phyloP scores from a whole-genome alignment of 1,140 invertebrate genomes.

The Drosophila kepulauana region DNA sequence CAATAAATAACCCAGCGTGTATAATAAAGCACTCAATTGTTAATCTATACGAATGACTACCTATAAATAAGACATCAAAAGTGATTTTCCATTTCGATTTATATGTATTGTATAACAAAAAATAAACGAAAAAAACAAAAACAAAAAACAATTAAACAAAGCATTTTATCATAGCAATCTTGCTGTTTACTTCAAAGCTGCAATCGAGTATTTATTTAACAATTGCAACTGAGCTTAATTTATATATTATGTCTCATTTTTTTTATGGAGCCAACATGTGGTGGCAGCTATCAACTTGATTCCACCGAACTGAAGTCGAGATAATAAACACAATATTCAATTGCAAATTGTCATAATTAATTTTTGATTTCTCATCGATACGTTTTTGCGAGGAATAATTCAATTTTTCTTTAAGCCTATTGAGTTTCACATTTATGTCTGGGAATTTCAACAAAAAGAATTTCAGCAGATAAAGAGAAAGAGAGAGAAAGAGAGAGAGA shows the following conservation, averaged over 20 bases:
- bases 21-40: not conserved
- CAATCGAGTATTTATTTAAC: not conserved
- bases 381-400: not conserved
- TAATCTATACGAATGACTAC: not conserved
- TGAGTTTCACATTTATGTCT: not conserved
- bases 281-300: conserved; percentile 5
- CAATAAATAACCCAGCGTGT: not conserved
- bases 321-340: conserved; percentile 28
- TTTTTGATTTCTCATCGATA: not conserved
- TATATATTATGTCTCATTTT: conserved; percentile 12
- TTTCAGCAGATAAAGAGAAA: no score
- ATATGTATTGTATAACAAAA: not conserved
- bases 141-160: conserved; percentile 4
- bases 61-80: conserved; percentile 7
- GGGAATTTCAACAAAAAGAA: no score
- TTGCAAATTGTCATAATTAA: conserved; percentile 21
- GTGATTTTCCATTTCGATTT: not conserved
- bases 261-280: conserved; percentile 7
- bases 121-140: not conserved
- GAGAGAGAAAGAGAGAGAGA: no score
- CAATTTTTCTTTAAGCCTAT: not conserved
- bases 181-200: not conserved
- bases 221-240: conserved; percentile 12
- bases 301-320: conserved; percentile 18
- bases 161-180: conserved; percentile 4